Evolutionary conservation across 2,797 vertebrate genomes (phyloP), one percentile per base, ranked within the genome.

Genomic region (Pogoniulus pusillus): DNA sequence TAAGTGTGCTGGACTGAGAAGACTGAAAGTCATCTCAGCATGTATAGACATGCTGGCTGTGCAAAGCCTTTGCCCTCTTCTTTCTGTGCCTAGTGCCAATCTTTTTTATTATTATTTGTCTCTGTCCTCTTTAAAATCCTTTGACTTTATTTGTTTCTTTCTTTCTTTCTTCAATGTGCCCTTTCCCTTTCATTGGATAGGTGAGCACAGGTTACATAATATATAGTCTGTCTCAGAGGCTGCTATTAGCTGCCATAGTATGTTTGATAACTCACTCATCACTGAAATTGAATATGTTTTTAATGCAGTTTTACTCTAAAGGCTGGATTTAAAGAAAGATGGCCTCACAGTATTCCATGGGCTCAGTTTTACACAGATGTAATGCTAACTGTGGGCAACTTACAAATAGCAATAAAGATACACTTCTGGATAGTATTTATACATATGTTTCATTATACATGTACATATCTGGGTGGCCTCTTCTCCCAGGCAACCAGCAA

Each of bases 1-100:
- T 94, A 92, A 88, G 75, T 83, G n/a, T 73, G 82, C 73, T 49
- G 90, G 70, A 32, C 86, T 79, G 75, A 92, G 83, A 90, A 81
- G 62, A 32, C 77, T 82, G 80, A 90, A 95, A 96, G 80, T 66
- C 74, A 88, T 76, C 91, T 94, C 65, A 81, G 47, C 65, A 76
- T 71, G 72, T 79, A 66, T 66, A 81, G 83, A 19, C 60, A 84
- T 35, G 8, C 54, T 71, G 39, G 27, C n/a, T 94, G 91, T 91
- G 54, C 69, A 92, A 74, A 78, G 35, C 32, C 13, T 87, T 34
- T 62, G 68, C 71, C 23, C 45, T 93, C 54, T 29, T 86, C 59
- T 90, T 93, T 68, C 69, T 6, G 1, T 80, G 82, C 23, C 86
- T 82, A 34, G 15, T 73, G 59, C 88, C 86, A 89, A 45, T 87